Conservation (phyloP, 1,140 invertebrate genomes). For the Brachionus paranguensis region DNA sequence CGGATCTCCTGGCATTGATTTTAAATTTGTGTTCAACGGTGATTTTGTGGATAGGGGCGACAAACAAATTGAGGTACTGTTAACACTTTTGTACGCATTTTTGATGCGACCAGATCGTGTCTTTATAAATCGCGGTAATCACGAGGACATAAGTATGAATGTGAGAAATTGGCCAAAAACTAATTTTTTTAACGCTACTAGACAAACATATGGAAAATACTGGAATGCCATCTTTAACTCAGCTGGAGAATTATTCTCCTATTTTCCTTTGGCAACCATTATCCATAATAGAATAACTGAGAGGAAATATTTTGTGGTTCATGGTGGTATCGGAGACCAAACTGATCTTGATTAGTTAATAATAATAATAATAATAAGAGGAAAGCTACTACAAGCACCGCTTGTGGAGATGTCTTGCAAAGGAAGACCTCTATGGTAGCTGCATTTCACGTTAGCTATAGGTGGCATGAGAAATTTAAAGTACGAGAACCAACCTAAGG, state of each 20-base stretch:
- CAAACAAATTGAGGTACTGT: constrained; percentile 22
- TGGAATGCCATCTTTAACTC: background rate
- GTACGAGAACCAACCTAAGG: too few relatives aligned
- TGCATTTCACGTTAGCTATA: too few relatives aligned
- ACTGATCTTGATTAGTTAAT: background rate
- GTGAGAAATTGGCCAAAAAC: background rate
- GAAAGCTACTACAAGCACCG: too few relatives aligned
- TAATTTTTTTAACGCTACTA: background rate
- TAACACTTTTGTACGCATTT: background rate
- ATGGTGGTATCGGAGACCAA: constrained; percentile 11
- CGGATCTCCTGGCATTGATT: background rate
- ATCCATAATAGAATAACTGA: background rate
- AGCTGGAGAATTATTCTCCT: background rate
- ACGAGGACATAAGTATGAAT: constrained; percentile 36
- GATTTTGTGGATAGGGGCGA: constrained; percentile 10
- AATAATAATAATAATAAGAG: too few relatives aligned
- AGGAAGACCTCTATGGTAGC: too few relatives aligned
- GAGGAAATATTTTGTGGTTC: constrained; percentile 13
- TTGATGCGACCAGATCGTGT: background rate
- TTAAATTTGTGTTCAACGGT: constrained; percentile 35
- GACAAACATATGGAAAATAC: background rate
- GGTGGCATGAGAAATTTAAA: too few relatives aligned
- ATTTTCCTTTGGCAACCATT: background rate
- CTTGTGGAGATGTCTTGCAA: too few relatives aligned
- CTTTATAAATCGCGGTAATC: constrained; percentile 38